phyloP scores from a whole-genome alignment of 2,797 vertebrate species.

The Lepus oiostolus region DNA sequence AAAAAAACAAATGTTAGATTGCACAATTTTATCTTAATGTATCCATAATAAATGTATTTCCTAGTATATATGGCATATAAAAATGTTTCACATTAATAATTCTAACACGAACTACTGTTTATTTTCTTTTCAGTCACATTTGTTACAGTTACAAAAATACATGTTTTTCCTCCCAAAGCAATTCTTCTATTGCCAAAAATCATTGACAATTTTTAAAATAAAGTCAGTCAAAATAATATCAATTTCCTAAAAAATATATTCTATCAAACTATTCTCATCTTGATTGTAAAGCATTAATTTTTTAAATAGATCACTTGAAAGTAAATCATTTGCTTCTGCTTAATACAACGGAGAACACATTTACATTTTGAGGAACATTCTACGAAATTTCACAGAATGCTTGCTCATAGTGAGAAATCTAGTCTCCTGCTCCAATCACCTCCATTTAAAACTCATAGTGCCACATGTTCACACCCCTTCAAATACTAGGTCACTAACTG shows the following conservation, averaged over 20 bases:
- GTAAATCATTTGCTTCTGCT: constrained; percentile 61
- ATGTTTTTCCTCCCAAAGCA: constrained; percentile 61
- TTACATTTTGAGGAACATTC: constrained; percentile 71
- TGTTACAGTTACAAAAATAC: constrained; percentile 68
- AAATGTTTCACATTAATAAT: constrained; percentile 71
- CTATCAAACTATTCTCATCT: constrained; percentile 57
- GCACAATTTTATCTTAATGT: constrained; percentile 70
- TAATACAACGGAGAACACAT: constrained; percentile 70
- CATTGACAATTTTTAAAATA: constrained; percentile 63
- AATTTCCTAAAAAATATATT: constrained; percentile 48
- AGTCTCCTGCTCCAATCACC: constrained; percentile 17
- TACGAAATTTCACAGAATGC: constrained; percentile 64
- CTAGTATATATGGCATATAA: constrained; percentile 50
- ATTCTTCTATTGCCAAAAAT: constrained; percentile 77
- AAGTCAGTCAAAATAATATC: constrained; percentile 66
- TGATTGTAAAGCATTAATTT: constrained; percentile 62
- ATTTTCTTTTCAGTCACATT: constrained; percentile 70
- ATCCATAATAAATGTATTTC: constrained; percentile 59
- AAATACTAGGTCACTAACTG: constrained; percentile 41
- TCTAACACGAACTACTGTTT: constrained; percentile 69
- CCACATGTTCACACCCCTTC: constrained; percentile 51
- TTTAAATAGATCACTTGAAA: constrained; percentile 68
- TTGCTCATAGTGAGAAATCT: constrained; percentile 71
- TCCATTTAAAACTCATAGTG: constrained; percentile 52
- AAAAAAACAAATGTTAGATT: constrained; percentile 64